Conservation (phyloP, 2,797 vertebrate genomes). For the Mus caroli region DNA sequence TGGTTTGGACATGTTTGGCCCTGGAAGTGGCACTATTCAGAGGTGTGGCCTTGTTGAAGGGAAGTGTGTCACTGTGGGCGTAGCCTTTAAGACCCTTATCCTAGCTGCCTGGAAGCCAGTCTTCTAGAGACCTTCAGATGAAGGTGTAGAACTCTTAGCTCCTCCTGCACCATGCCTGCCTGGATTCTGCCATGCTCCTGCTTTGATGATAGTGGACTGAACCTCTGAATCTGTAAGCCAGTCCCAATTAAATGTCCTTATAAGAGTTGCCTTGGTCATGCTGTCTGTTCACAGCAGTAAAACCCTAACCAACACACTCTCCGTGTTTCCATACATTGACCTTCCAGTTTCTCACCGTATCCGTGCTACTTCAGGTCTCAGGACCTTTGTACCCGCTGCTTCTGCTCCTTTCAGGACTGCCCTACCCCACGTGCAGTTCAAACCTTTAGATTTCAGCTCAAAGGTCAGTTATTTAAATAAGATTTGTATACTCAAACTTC, state of each 20-base stretch:
- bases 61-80: not conserved
- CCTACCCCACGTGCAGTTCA: not conserved
- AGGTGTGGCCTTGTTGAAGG: not conserved
- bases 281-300: not conserved
- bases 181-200: not conserved
- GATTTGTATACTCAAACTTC: not conserved
- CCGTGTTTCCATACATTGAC: not conserved
- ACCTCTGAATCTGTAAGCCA: not conserved
- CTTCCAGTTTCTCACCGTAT: not conserved
- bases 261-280: too few relatives aligned
- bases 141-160: not conserved
- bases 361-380: not conserved
- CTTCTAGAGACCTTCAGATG: not conserved
- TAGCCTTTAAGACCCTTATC: not conserved
- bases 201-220: not conserved
- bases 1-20: not conserved
- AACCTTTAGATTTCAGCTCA: slow-evolving; percentile 36
- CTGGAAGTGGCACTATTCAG: not conserved
- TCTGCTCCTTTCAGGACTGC: not conserved
- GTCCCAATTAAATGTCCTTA: not conserved
- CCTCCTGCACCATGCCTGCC: not conserved
- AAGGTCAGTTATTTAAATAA: slow-evolving; percentile 39
- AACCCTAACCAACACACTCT: not conserved
- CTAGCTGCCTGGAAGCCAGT: not conserved
- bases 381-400: not conserved